phyloP scores from a whole-genome alignment of 2,888 invertebrate genomes.

The Cotesia congregata region DNA sequence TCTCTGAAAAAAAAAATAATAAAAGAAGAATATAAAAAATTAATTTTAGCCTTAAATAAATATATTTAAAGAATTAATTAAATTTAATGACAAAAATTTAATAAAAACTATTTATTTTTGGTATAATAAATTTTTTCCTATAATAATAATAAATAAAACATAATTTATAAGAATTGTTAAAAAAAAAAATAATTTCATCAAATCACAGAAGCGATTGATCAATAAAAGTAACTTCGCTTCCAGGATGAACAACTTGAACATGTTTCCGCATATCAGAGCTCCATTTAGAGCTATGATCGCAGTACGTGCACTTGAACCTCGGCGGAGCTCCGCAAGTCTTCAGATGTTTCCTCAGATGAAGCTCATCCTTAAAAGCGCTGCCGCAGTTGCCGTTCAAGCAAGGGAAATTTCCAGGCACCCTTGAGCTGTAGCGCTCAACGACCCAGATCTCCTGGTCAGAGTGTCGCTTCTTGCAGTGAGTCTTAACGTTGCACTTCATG shows the following conservation, averaged over 20 bases:
- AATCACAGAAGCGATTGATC: not conserved
- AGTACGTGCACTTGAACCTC: conserved; percentile 51
- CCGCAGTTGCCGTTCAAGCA: not conserved
- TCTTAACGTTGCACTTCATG: not conserved
- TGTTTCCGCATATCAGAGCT: not conserved
- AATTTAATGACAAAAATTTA: not conserved
- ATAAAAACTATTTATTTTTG: not conserved
- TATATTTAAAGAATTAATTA: not conserved
- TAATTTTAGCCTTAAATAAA: not conserved
- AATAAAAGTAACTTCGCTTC: not conserved
- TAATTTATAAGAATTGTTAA: not conserved
- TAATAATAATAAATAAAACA: not conserved
- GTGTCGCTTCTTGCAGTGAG: not conserved
- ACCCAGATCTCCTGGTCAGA: not conserved
- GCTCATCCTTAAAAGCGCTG: not conserved
- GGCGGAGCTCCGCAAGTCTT: conserved; percentile 42
- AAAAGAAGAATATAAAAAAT: too few species aligned
- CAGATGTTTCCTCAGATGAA: not conserved
- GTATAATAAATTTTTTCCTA: not conserved
- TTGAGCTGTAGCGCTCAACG: not conserved
- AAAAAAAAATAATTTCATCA: not conserved
- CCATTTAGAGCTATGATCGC: conserved; percentile 46
- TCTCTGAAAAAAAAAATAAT: too few species aligned
- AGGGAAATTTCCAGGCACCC: not conserved
- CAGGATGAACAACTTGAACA: conserved; percentile 21